Base-by-base conservation (phyloP, 2,797 vertebrate species). In the Lagorchestes hirsutus region DNA sequence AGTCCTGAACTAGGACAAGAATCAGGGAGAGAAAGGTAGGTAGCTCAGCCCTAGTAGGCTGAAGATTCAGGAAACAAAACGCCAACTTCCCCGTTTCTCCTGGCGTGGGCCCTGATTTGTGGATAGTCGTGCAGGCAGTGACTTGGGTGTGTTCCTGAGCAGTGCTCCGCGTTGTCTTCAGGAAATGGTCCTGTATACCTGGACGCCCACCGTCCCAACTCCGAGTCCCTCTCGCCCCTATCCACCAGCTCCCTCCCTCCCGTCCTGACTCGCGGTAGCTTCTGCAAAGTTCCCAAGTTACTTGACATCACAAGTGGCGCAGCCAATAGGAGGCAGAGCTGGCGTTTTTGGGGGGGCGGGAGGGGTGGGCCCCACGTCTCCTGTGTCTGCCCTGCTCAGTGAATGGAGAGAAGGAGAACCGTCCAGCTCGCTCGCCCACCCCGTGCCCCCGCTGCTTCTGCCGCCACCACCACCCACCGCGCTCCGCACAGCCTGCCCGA, bases 281-380 rank as follows among this genome's bases (percentile, higher is more conserved):
- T 97, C 95, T 93, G 97, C 98, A 93, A 98, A 98, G 98, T 98
- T 98, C 98, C 95, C 97, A 98, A 95, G 97, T 97, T 97, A 96
- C 97, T 97, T 98, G 98, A 99, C 99, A 99, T 99, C 99, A 99
- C 98, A 95, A 94, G 40, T 93, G 4, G 96, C 95, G 96, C 98
- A 98, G 98, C 99, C 99, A 99, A 99, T 99, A 98, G 93, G 98
- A 97, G 98, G 92, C 91, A 97, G 97, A 96, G 98, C 96, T 97
- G 98, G 95, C 98, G 98, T 97, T 98, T 99, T 98, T 97, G 98
- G 98, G 98, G 98, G 97, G 98, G 98, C 96, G 97, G 97, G 98
- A 96, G 97, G 97, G 96, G 96, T 82, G 97, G 98, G 96, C 96
- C 96, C 97, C 93, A 95, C 96, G 97, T 90, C 97, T 97, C 97